phyloP scores from a whole-genome alignment of 1,140 invertebrate species.

The Doryteuthis pealeii region DNA sequence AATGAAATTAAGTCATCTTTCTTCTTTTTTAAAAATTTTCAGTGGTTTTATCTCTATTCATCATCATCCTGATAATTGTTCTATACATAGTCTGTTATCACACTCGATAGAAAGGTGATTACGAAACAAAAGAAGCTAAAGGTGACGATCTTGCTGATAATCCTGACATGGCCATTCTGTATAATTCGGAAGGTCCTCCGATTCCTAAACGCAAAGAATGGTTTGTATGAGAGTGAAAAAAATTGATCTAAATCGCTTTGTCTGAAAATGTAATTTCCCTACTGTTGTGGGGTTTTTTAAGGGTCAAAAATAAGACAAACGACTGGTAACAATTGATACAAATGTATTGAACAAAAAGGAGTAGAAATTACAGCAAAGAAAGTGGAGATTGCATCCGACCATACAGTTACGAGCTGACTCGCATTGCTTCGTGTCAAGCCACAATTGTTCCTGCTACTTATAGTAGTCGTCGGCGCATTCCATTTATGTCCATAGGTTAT shows the following conservation, averaged over 20 bases:
- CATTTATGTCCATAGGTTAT: too few species aligned
- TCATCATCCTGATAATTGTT: conserved; percentile 78
- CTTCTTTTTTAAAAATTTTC: conserved; percentile 63
- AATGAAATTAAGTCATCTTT: too few species aligned
- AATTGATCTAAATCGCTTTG: conserved; percentile 1
- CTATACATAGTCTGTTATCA: conserved; percentile 83
- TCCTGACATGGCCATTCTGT: conserved; percentile 87
- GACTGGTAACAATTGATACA: too few species aligned
- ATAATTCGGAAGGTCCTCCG: conserved; percentile 81
- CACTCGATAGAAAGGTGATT: conserved; percentile 90
- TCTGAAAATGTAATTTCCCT: neutral
- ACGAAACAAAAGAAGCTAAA: conserved; percentile 92
- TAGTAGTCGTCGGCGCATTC: too few species aligned
- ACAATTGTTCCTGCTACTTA: too few species aligned
- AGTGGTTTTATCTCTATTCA: conserved; percentile 79
- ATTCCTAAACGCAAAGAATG: conserved; percentile 92
- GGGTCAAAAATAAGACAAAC: too few species aligned
- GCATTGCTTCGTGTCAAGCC: too few species aligned
- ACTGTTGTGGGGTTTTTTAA: too few species aligned
- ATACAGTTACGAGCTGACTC: too few species aligned
- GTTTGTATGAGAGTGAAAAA: conserved; percentile 70
- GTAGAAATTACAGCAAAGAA: too few species aligned
- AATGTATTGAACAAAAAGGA: too few species aligned
- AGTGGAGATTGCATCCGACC: too few species aligned
- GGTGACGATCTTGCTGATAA: conserved; percentile 87